Evolutionary conservation across 2,797 vertebrate species (phyloP).

Genomic region (Poeciliopsis infans): DNA sequence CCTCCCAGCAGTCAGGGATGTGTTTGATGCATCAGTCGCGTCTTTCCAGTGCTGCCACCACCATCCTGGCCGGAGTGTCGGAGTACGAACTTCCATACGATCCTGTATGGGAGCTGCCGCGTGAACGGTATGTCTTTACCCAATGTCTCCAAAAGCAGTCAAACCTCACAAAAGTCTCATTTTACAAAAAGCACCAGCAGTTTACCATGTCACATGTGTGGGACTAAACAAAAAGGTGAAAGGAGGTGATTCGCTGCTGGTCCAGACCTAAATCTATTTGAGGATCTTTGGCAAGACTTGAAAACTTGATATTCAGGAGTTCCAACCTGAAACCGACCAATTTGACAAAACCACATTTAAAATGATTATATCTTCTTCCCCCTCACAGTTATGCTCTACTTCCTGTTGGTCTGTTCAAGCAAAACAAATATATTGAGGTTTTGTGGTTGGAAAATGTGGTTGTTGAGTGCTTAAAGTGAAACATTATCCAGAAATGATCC

Average conservation of each 20-base stretch:
- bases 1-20: conserved; percentile 87
- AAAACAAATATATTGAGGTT: too few species aligned
- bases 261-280: not conserved
- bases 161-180: not conserved
- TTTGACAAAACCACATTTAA: too few species aligned
- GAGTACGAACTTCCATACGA: conserved; percentile 91
- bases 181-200: not conserved
- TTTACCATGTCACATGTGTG: not conserved
- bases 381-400: too few species aligned
- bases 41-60: conserved; percentile 85
- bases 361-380: too few species aligned
- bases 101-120: conserved; percentile 88
- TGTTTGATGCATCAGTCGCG: conserved; percentile 87
- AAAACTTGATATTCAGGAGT: too few species aligned
- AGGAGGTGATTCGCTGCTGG: not conserved
- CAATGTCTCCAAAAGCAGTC: not conserved
- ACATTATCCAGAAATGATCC: too few species aligned
- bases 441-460: too few species aligned
- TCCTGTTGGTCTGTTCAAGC: too few species aligned
- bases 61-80: conserved; percentile 85
- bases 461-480: too few species aligned
- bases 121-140: conserved; percentile 81
- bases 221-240: not conserved
- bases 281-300: not conserved
- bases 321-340: too few species aligned